These are phyloP conservation scores for Chaetodon auriga DNA, from an alignment of 2,113 vertebrate species.

Conservation along the genomic window DNA sequence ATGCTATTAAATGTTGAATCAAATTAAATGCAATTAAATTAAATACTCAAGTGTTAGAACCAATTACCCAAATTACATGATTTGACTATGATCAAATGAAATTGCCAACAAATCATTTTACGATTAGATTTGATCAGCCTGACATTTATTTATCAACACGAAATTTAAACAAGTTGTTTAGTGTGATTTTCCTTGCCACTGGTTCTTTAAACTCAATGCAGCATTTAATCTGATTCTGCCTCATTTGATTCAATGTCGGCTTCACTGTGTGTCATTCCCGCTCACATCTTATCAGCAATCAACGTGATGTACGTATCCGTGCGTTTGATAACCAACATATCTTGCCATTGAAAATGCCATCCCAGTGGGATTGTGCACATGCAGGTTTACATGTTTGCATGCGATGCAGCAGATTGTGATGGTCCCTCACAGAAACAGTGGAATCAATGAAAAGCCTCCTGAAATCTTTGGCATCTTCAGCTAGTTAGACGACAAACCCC, in stretches of 20 bases:
- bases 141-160: slow-evolving; percentile 38
- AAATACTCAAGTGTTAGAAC: slow-evolving; percentile 25
- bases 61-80: slow-evolving; percentile 46
- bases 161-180: slow-evolving; percentile 13
- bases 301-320: background rate
- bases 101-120: slow-evolving; percentile 35
- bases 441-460: background rate
- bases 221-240: background rate
- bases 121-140: slow-evolving; percentile 22
- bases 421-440: background rate
- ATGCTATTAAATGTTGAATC: slow-evolving; percentile 16
- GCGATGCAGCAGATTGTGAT: background rate
- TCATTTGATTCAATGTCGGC: slow-evolving; percentile 4
- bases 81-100: slow-evolving; percentile 30
- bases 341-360: background rate
- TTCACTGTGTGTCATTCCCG: slow-evolving; percentile 24
- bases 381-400: background rate
- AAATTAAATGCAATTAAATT: slow-evolving; percentile 46
- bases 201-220: slow-evolving; percentile 15
- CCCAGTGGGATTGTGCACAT: background rate
- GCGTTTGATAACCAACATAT: slow-evolving; percentile 7
- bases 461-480: background rate
- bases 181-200: background rate
- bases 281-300: background rate
- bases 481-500: background rate